These are phyloP conservation scores for Saguinus midas DNA, from an alignment of 2,113 vertebrate genomes.

Conservation along the genomic window DNA sequence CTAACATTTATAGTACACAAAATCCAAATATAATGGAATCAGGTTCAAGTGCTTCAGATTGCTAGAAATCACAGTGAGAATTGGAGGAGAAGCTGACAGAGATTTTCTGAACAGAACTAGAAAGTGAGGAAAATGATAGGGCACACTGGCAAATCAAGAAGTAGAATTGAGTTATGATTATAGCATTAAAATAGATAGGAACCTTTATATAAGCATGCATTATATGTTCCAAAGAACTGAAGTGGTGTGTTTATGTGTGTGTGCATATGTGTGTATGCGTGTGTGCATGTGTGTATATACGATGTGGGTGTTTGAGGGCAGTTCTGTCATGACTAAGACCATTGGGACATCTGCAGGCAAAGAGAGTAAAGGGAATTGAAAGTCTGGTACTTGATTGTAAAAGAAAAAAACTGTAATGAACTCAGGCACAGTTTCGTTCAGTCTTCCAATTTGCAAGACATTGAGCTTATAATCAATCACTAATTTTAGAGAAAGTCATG, in stretches of 20 bases:
- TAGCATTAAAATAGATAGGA: neutral
- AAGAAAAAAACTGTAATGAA: neutral
- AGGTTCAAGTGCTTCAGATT: neutral
- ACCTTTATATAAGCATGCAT: neutral
- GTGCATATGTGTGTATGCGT: neutral
- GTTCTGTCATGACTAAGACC: neutral
- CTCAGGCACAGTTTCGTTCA: neutral
- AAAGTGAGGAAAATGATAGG: neutral
- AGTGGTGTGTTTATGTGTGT: neutral
- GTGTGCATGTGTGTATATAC: neutral
- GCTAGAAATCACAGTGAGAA: neutral
- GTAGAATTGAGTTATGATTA: neutral
- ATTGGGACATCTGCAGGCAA: neutral
- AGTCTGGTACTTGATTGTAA: neutral
- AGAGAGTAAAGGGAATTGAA: neutral
- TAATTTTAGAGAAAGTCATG: slow-evolving; percentile 1
- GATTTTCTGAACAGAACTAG: neutral
- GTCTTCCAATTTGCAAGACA: neutral
- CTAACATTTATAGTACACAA: neutral
- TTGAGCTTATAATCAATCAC: neutral
- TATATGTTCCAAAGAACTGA: neutral
- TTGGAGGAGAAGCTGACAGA: neutral
- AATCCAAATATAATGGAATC: neutral
- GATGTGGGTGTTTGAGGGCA: neutral
- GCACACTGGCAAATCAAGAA: neutral